These are phyloP conservation scores for Macaca fascicularis DNA, from an alignment of 2,113 vertebrate genomes.

Conservation along the genomic window DNA sequence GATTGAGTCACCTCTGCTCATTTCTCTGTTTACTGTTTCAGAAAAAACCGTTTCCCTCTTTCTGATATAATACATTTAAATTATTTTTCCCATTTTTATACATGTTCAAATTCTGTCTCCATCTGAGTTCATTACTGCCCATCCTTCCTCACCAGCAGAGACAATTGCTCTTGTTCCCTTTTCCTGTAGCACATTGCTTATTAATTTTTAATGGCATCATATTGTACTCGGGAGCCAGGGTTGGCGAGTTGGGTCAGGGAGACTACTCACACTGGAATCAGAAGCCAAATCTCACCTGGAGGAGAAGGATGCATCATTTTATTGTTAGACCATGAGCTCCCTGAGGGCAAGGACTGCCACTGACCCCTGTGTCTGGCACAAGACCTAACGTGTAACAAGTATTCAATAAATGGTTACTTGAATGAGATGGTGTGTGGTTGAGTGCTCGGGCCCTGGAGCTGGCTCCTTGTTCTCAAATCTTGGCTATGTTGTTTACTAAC, in stretches of 20 bases:
- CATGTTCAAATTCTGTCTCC: background rate
- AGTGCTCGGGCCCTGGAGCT: background rate
- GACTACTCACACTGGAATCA: background rate
- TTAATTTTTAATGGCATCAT: background rate
- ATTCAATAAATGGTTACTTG: background rate
- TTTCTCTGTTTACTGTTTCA: background rate
- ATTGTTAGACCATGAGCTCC: background rate
- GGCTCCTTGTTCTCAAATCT: background rate
- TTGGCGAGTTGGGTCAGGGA: background rate
- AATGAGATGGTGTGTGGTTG: background rate
- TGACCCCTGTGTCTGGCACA: background rate
- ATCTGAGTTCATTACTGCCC: background rate
- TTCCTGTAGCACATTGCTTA: background rate
- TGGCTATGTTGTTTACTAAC: background rate
- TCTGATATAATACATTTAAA: background rate
- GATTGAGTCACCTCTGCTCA: background rate
- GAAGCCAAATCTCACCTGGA: background rate
- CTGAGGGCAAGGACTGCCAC: background rate
- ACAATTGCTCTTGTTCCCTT: background rate
- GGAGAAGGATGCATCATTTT: background rate
- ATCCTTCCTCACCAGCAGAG: background rate
- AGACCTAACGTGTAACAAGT: background rate
- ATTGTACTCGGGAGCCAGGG: background rate
- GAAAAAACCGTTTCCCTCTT: background rate
- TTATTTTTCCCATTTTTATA: background rate